Conservation (phyloP, 2,888 invertebrate species). For the Coleophora deauratella region DNA sequence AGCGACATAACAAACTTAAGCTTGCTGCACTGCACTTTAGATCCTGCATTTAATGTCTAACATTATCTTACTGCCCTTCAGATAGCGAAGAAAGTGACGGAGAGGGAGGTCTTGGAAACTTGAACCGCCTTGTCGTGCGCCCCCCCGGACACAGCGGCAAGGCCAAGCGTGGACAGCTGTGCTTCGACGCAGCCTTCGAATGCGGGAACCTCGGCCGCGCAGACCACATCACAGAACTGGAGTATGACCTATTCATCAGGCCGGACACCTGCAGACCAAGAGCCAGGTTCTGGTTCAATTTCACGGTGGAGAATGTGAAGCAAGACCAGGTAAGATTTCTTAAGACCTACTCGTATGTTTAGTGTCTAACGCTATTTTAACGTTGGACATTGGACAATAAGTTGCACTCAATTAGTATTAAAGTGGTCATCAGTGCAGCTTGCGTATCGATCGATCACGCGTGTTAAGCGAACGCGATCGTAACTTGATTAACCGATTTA, state of each 20-base stretch:
- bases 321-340: conserved; percentile 83
- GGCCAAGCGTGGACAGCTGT: conserved; percentile 95
- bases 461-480: too few relatives aligned
- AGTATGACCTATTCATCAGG: conserved; percentile 96
- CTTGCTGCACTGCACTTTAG: too few relatives aligned
- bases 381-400: too few relatives aligned
- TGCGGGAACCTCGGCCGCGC: conserved; percentile 97
- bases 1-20: too few relatives aligned
- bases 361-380: too few relatives aligned
- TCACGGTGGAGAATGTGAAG: conserved; percentile 96
- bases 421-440: too few relatives aligned
- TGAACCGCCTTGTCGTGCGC: conserved; percentile 89
- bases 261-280: conserved; percentile 97
- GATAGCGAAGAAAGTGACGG: conserved; percentile 95
- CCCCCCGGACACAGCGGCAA: conserved; percentile 95
- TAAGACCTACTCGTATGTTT: not conserved
- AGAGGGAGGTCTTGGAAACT: conserved; percentile 94
- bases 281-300: conserved; percentile 97
- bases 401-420: too few relatives aligned
- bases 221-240: conserved; percentile 93
- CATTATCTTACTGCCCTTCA: conserved; percentile 30
- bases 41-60: too few relatives aligned
- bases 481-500: too few relatives aligned
- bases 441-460: too few relatives aligned
- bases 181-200: conserved; percentile 98